Evolutionary conservation across 2,797 vertebrate species (phyloP).

Genomic region (Caiman crocodilus): DNA sequence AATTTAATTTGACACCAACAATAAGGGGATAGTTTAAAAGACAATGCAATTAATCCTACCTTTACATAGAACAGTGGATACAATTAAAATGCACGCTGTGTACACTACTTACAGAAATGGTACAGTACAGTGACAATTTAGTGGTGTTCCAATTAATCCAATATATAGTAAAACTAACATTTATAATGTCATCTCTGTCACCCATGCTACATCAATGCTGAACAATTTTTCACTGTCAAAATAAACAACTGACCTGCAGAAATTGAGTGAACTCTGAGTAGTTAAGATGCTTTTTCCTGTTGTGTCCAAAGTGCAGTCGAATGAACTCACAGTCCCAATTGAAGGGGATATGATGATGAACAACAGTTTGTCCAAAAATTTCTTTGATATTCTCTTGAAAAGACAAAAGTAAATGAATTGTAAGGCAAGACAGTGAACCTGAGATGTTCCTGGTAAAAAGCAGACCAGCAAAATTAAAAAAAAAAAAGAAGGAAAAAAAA

Average conservation of each 20-base stretch:
- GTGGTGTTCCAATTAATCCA: not conserved
- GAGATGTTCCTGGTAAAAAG: slow-evolving; percentile 74
- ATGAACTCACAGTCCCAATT: slow-evolving; percentile 99
- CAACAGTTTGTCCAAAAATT: slow-evolving; percentile 96
- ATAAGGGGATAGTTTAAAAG: not conserved
- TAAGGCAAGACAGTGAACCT: slow-evolving; percentile 38
- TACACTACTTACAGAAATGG: not conserved
- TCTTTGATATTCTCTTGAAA: slow-evolving; percentile 95
- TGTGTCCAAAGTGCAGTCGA: slow-evolving; percentile 95
- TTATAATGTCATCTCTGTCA: not conserved
- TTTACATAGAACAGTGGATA: not conserved
- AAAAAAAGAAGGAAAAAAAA: not conserved
- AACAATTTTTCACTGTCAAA: slow-evolving; percentile 27
- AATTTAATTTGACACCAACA: not conserved
- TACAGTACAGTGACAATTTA: slow-evolving; percentile 4
- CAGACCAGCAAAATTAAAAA: slow-evolving; percentile 69
- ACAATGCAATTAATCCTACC: not conserved
- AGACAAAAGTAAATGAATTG: slow-evolving; percentile 72
- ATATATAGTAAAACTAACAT: not conserved
- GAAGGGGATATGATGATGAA: slow-evolving; percentile 98
- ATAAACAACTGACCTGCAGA: slow-evolving; percentile 88
- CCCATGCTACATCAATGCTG: too few relatives aligned
- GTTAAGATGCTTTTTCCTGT: slow-evolving; percentile 93
- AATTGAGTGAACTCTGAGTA: slow-evolving; percentile 98
- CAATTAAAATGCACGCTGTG: not conserved